Conservation (phyloP, 2,888 invertebrate genomes). For the Ennomos erosarius region DNA sequence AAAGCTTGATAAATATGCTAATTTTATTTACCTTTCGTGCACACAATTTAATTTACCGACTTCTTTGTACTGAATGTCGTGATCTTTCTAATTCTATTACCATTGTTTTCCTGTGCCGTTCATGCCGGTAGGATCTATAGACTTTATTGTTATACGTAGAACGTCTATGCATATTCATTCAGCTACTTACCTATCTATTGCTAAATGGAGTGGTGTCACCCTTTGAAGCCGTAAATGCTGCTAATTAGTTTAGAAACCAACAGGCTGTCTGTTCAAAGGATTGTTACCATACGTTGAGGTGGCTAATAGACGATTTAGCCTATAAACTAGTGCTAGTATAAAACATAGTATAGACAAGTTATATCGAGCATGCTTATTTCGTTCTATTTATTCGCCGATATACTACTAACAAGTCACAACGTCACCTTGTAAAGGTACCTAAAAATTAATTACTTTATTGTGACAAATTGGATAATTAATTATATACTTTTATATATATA, state of each 20-base stretch:
- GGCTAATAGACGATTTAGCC: slow-evolving; percentile 27
- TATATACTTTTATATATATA: no score
- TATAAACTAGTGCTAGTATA: no score
- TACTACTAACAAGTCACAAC: background rate
- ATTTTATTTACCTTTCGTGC: slow-evolving; percentile 21
- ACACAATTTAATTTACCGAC: slow-evolving; percentile 12
- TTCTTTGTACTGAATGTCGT: slow-evolving; percentile 18
- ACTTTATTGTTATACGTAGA: slow-evolving; percentile 21
- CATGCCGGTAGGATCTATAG: slow-evolving; percentile 16
- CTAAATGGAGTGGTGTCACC: slow-evolving; percentile 18
- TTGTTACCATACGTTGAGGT: slow-evolving; percentile 48
- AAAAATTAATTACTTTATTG: background rate
- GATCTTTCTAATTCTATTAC: slow-evolving; percentile 25
- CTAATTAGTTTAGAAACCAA: slow-evolving; percentile 62
- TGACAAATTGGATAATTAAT: no score
- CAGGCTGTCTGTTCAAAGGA: slow-evolving; percentile 56
- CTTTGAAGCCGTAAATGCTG: slow-evolving; percentile 52
- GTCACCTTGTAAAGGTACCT: background rate
- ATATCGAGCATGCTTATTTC: background rate
- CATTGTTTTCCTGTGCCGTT: slow-evolving; percentile 11
- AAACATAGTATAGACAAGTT: no score
- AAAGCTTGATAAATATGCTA: slow-evolving; percentile 11
- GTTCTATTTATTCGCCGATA: background rate
- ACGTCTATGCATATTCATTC: slow-evolving; percentile 27
- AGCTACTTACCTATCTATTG: slow-evolving; percentile 24